Evolutionary conservation across 2,113 vertebrate species (phyloP), one percentile per base, ranked within the genome.

Genomic region (Oryzias melastigma): DNA sequence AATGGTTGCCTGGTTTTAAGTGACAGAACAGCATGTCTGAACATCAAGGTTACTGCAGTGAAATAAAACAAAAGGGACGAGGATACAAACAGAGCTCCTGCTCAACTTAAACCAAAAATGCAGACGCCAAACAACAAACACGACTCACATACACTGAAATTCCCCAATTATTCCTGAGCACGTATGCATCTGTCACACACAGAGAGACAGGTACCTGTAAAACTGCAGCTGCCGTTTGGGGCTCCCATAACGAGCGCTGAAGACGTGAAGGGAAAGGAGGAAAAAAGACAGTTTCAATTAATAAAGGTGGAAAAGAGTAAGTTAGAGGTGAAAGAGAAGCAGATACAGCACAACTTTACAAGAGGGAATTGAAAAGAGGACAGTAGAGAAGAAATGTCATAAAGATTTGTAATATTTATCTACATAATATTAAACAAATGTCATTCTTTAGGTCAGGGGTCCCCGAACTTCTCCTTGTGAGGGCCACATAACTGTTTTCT

Each of bases 161-260:
- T 17, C 47, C 25, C 10, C n/a, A 27, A 16, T 19, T 19, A 15
- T n/a, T 27, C 18, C 45, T n/a, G 45, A 6, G 1, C 41, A 49
- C 46, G 24, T 17, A 17, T 48, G 53, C 4, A 5, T 52, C 1
- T 8, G 35, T 27, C 50, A 14, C 58, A 57, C 2, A 66, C 18
- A 61, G 59, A 73, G 42, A 70, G 49, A 76, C 42, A 44, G 66
- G 93, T 99, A 99, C 97, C 97, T 99, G 97, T 99, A 99, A 89
- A 99, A 98, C 92, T 99, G 97, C 89, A 99, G 95, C 90, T 99
- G 97, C 63, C 97, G 93, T 93, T 99, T 99, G 90, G 97, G 97
- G 88, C 97, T 99, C 91, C 97, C 97, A 84, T 99, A 99, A 81
- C 97, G 96, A 85, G 96, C 95, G 50, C 97, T 99, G 93, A 92